Evolutionary conservation across 2,888 invertebrate genomes (phyloP).

Genomic region (Tridacna crocea): DNA sequence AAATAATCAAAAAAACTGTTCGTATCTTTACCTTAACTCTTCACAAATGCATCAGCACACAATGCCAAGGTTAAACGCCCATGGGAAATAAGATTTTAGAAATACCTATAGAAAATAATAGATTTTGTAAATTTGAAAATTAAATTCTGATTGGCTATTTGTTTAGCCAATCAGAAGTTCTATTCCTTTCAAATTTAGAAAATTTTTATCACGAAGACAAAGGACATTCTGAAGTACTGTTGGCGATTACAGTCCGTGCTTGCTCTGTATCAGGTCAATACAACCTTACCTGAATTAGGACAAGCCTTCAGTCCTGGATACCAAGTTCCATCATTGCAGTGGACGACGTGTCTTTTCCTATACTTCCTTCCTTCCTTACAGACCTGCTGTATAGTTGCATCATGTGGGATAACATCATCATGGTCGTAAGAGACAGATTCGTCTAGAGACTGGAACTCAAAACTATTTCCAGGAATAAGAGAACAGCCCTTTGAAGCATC

Average conservation of each 20-base stretch:
- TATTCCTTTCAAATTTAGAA: not conserved
- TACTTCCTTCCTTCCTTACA: not conserved
- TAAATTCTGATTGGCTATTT: too few species aligned
- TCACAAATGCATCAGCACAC: too few species aligned
- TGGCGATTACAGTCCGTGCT: too few species aligned
- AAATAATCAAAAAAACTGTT: too few species aligned
- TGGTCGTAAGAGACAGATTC: not conserved
- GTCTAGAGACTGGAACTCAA: not conserved
- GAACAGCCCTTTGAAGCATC: not conserved
- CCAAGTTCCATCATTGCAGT: conserved; percentile 24
- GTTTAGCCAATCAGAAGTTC: too few species aligned
- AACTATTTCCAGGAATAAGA: not conserved
- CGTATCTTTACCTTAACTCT: too few species aligned
- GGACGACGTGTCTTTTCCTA: not conserved
- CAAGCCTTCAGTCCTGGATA: conserved; percentile 13
- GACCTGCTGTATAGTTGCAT: not conserved
- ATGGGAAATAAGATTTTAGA: too few species aligned
- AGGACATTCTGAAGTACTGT: not conserved
- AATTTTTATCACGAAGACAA: not conserved
- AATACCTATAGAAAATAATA: too few species aligned
- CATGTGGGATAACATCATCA: not conserved
- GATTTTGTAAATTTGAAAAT: too few species aligned
- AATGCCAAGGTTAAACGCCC: too few species aligned
- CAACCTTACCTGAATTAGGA: conserved; percentile 2
- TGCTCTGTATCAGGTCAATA: not conserved